Evolutionary conservation across 2,113 vertebrate genomes (phyloP).

Genomic region (Pimephales promelas): DNA sequence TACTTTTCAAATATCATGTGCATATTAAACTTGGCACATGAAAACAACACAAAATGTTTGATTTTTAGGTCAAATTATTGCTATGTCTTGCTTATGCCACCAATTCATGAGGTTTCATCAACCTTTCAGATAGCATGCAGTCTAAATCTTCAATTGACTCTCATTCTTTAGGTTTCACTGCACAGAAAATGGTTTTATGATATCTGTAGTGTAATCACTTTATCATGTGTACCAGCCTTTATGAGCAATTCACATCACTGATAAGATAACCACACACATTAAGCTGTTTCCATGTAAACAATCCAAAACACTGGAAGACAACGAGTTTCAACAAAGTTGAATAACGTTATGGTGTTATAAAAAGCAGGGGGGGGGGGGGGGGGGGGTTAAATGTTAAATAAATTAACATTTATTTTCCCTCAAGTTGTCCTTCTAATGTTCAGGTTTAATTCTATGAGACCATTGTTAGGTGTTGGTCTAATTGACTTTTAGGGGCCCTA

Average conservation of each 20-base stretch:
- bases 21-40: not conserved
- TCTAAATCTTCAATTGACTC: not conserved
- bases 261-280: conserved; percentile 32
- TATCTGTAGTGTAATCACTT: not conserved
- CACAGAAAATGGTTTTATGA: conserved; percentile 11
- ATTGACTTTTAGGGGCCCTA: not conserved
- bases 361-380: too few species aligned
- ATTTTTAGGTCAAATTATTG: not conserved
- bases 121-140: not conserved
- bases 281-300: conserved; percentile 43
- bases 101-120: not conserved
- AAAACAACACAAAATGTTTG: not conserved
- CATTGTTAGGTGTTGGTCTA: not conserved
- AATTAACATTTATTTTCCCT: not conserved
- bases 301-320: conserved; percentile 19
- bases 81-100: not conserved
- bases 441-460: not conserved
- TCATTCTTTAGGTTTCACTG: not conserved
- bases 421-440: not conserved
- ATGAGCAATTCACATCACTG: conserved; percentile 18
- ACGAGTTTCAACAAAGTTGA: not conserved
- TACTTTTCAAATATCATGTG: not conserved
- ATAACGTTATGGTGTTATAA: not conserved
- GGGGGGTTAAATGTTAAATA: too few species aligned
- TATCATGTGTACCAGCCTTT: conserved; percentile 15